Conservation (phyloP, 2,797 vertebrate species). For the Sebastes cheni region DNA sequence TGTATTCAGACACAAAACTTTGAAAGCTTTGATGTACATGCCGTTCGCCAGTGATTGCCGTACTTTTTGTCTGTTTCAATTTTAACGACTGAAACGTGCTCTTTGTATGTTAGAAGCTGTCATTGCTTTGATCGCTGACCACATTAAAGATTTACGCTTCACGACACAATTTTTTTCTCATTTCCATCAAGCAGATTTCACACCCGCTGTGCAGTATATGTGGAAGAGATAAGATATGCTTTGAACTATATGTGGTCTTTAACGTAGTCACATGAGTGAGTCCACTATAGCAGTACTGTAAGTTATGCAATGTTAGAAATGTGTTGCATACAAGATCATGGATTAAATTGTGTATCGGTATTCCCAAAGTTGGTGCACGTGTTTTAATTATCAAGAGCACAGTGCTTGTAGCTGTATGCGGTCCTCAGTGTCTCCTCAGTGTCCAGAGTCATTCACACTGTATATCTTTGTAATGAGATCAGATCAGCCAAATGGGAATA, state of each 20-base stretch:
- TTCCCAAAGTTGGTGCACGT: neutral
- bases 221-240: slow-evolving; percentile 26
- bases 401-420: neutral
- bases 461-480: slow-evolving; percentile 37
- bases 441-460: neutral
- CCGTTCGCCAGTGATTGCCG: slow-evolving; percentile 1
- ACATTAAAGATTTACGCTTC: slow-evolving; percentile 65
- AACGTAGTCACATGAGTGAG: neutral
- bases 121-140: slow-evolving; percentile 56
- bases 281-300: neutral
- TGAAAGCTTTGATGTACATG: slow-evolving; percentile 48
- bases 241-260: slow-evolving; percentile 5
- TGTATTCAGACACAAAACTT: slow-evolving; percentile 41
- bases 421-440: neutral
- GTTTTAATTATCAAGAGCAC: slow-evolving; percentile 8
- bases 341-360: neutral
- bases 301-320: neutral
- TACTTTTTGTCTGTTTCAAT: slow-evolving; percentile 39
- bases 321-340: neutral
- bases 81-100: slow-evolving; percentile 35
- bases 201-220: slow-evolving; percentile 34
- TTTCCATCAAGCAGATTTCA: slow-evolving; percentile 57
- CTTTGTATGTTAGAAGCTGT: slow-evolving; percentile 37
- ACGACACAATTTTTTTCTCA: slow-evolving; percentile 25
- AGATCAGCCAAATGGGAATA: slow-evolving; percentile 34